Base-by-base conservation (phyloP, 2,888 invertebrate species). In the Polylopha cassiicola region DNA sequence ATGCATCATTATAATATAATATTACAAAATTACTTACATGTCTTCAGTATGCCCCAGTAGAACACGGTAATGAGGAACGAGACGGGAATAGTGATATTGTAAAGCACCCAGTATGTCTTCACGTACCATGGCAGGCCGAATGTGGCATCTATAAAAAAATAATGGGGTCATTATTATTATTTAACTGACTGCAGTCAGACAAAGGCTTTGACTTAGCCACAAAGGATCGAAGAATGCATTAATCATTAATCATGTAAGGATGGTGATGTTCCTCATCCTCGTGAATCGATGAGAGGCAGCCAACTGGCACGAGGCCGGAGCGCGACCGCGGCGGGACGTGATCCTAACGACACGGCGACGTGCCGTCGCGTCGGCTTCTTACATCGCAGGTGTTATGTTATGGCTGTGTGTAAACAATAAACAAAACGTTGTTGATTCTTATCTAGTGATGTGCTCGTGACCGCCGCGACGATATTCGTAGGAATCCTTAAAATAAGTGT, bases 1-100 rank as follows among this genome's bases (percentile, higher is more conserved):
- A 9, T 17, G 9, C 8, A 27, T 16, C 29, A 28, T 23, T 26
- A 30, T 36, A 38, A 14, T 21, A 8, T 23, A 23, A 31, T 11
- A 45, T 2, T n/a, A 9, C 18, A 30, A 24, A 13, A 6, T 16
- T 49, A 70, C 77, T 73, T 55, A 81, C 81, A 62, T 21, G 63
- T 58, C 47, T 64, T 77, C 23, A 86, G 55, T 14, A 86, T 53
- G 7, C 74, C 67, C 86, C 86, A 86, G 62, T 86, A 86, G 63
- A 86, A 86, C 3, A 80, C 66, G 2, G 85, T 78, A 57, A 86
- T 73, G 51, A 85, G 80, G 55, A 86, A 84, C 4, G 86, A 73
- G 21, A 84, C 72, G 2, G 86, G 82, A 8, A 85, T 70, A 0
- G 85, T 71, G 38, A 82, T 75, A 55, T 86, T 86, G 74, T 84